Conservation (phyloP, 2,797 vertebrate species). For the Platalea minor region DNA sequence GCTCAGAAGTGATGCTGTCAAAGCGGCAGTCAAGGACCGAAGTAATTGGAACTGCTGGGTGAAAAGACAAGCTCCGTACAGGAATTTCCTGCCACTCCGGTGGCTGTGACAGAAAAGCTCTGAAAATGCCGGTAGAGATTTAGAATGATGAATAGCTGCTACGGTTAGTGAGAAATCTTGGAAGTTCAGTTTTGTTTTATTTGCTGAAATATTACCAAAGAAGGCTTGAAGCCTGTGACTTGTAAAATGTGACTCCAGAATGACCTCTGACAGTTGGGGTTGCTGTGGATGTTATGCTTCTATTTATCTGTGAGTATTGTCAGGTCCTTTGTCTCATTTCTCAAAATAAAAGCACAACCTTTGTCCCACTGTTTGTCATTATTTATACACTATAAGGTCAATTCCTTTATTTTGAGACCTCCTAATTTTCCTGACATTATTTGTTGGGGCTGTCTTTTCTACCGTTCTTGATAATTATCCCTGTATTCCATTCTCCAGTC, state of each 20-base stretch:
- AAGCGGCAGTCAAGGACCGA: slow-evolving; percentile 47
- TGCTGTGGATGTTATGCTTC: slow-evolving; percentile 13
- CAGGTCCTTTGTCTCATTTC: slow-evolving; percentile 37
- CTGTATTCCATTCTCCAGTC: neutral
- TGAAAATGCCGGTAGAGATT: slow-evolving; percentile 57
- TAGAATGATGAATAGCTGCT: slow-evolving; percentile 67
- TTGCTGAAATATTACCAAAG: slow-evolving; percentile 51
- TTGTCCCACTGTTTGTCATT: slow-evolving; percentile 38
- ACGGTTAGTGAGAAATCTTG: slow-evolving; percentile 40
- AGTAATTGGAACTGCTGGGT: slow-evolving; percentile 71
- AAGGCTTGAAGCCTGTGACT: slow-evolving; percentile 23
- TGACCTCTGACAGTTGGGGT: slow-evolving; percentile 34
- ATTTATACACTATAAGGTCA: slow-evolving; percentile 25
- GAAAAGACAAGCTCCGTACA: slow-evolving; percentile 60
- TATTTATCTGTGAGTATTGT: slow-evolving; percentile 41
- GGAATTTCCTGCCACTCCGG: slow-evolving; percentile 59
- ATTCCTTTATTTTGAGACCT: slow-evolving; percentile 16
- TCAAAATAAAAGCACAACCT: slow-evolving; percentile 39
- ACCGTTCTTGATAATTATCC: neutral
- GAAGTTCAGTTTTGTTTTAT: slow-evolving; percentile 61
- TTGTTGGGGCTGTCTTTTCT: neutral
- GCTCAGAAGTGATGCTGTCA: slow-evolving; percentile 62
- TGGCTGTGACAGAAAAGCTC: slow-evolving; percentile 58
- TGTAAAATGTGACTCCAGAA: slow-evolving; percentile 29
- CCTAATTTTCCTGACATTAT: slow-evolving; percentile 37